Evolutionary conservation across 2,888 invertebrate genomes (phyloP).

Genomic region (Caenorhabditis becei): DNA sequence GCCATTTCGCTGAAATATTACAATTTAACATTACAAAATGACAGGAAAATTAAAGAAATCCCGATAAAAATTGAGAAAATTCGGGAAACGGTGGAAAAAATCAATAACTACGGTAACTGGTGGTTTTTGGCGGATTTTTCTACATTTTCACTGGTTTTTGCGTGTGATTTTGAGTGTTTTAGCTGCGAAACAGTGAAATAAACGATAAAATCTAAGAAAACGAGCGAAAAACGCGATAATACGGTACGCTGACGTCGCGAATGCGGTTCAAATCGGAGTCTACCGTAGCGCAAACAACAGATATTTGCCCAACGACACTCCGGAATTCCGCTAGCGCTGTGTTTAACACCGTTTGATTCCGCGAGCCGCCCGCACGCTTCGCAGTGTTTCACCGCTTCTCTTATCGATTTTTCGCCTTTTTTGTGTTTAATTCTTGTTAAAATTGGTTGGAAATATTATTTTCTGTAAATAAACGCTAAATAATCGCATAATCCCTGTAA

Average conservation of each 20-base stretch:
- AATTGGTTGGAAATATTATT: not conserved
- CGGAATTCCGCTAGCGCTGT: constrained; percentile 6
- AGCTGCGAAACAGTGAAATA: not conserved
- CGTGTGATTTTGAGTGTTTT: not conserved
- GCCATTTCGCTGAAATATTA: constrained; percentile 33
- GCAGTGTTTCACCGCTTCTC: not conserved
- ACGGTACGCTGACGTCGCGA: constrained; percentile 7
- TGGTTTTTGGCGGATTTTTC: not conserved
- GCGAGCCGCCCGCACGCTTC: constrained; percentile 36
- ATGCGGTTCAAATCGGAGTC: not conserved
- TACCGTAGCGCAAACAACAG: constrained; percentile 35
- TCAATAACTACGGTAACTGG: constrained; percentile 42
- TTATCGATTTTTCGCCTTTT: not conserved
- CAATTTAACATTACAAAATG: not conserved
- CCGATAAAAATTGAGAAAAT: constrained; percentile 1
- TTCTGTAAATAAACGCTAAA: not conserved
- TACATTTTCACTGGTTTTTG: not conserved
- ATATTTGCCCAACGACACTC: constrained; percentile 30
- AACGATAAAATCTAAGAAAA: not conserved
- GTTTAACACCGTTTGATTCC: constrained; percentile 38
- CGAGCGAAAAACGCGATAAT: constrained; percentile 7
- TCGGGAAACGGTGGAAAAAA: no score
- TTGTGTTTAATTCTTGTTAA: not conserved
- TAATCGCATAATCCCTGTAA: not conserved
- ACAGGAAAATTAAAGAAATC: constrained; percentile 1